Evolutionary conservation across 2,888 invertebrate species (phyloP).

Genomic region (Troilus luridus): DNA sequence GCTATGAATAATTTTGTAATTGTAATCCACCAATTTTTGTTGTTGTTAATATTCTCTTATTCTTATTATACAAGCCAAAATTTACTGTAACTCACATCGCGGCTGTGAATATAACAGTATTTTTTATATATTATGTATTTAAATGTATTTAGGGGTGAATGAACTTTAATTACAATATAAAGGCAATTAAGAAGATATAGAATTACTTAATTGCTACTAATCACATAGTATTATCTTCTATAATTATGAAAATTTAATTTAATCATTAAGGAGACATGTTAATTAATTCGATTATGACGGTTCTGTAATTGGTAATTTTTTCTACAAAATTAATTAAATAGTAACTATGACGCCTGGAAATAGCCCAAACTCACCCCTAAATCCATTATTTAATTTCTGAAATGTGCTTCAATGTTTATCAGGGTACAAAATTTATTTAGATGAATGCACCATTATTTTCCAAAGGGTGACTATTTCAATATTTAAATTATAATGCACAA

Average conservation of each 20-base stretch:
- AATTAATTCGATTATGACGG: too few relatives aligned
- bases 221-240: too few relatives aligned
- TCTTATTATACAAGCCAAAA: neutral
- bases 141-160: neutral
- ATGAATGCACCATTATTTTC: neutral
- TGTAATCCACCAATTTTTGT: neutral
- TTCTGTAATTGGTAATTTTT: neutral
- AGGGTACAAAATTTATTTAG: neutral
- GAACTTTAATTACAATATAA: neutral
- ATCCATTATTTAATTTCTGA: neutral
- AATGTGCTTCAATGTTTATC: slow-evolving; percentile 19
- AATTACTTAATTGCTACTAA: too few relatives aligned
- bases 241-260: too few relatives aligned
- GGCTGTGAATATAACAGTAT: slow-evolving; percentile 5
- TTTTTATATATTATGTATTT: neutral
- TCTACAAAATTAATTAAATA: neutral
- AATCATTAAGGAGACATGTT: too few relatives aligned
- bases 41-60: neutral
- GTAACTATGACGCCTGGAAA: neutral
- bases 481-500: neutral
- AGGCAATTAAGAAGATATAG: too few relatives aligned
- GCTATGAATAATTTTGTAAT: neutral
- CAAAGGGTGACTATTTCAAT: neutral
- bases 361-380: neutral
- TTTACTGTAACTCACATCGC: neutral